A percentile compares a stretch with the other conserved stretches of the same genome.
Evolutionary conservation across 2,797 vertebrate genomes (phyloP).

Genomic region (Bradypodion pumilum): DNA sequence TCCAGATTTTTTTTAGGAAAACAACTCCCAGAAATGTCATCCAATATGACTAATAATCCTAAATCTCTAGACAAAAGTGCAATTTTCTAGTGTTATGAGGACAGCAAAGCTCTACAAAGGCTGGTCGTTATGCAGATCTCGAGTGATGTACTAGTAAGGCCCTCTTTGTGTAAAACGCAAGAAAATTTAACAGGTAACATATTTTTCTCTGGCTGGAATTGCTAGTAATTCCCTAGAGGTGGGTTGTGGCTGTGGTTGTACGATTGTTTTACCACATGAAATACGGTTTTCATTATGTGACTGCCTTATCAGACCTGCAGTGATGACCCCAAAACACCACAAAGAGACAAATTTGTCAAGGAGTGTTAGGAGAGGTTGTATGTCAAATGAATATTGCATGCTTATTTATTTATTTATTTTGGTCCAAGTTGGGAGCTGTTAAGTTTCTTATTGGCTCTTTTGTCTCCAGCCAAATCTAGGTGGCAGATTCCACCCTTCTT

Average conservation of each 20-base stretch:
- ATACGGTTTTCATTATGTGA: conserved; percentile 39
- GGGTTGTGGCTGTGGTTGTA: not conserved
- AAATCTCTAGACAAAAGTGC: too few relatives aligned
- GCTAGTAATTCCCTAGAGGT: conserved; percentile 23
- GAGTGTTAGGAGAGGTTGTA: not conserved
- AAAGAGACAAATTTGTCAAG: not conserved
- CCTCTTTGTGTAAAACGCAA: not conserved
- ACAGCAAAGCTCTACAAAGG: not conserved
- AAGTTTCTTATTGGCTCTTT: not conserved
- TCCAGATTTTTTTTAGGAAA: too few relatives aligned
- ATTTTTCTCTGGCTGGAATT: conserved; percentile 7
- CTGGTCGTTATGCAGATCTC: not conserved
- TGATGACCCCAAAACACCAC: conserved; percentile 12
- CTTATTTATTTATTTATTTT: too few relatives aligned
- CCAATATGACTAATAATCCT: too few relatives aligned
- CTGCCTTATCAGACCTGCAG: conserved; percentile 5
- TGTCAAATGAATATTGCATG: conserved; percentile 21
- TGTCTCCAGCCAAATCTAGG: not conserved
- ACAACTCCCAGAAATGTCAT: too few relatives aligned
- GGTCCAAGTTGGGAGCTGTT: not conserved
- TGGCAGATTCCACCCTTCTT: not conserved
- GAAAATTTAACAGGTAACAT: conserved; percentile 1
- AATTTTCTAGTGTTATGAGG: too few relatives aligned
- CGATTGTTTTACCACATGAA: not conserved
- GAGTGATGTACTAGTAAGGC: not conserved